These are phyloP conservation scores for Drosophila heteroneura DNA, from an alignment of 2,888 invertebrate species.

Conservation along the genomic window DNA sequence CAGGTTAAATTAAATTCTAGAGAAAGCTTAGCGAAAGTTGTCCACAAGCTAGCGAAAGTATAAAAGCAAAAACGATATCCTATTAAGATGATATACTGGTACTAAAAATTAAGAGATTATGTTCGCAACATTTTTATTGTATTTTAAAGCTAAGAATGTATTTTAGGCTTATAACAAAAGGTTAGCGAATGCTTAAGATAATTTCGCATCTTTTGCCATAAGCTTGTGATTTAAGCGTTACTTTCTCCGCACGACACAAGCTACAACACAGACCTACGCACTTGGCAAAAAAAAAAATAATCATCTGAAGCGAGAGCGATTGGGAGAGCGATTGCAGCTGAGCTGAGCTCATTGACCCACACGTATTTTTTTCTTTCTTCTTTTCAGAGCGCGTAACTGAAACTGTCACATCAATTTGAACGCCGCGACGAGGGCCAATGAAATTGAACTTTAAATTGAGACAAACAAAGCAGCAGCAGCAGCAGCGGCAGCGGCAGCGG, in stretches of 20 bases:
- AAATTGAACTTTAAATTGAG: constrained; percentile 82
- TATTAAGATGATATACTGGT: background rate
- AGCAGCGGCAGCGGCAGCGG: constrained; percentile 19
- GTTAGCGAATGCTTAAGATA: background rate
- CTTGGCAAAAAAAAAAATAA: constrained; percentile 4
- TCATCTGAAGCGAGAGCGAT: constrained; percentile 5
- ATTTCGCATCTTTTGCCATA: constrained; percentile 1
- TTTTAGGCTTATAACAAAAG: background rate
- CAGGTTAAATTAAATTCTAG: background rate
- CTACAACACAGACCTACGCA: constrained; percentile 15
- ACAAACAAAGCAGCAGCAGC: constrained; percentile 62
- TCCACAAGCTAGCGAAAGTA: background rate
- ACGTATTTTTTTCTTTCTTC: constrained; percentile 47
- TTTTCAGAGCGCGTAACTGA: constrained; percentile 28
- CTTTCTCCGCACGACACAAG: constrained; percentile 31
- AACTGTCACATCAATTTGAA: constrained; percentile 79
- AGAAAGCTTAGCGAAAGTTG: constrained; percentile 5
- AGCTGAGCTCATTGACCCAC: constrained; percentile 77
- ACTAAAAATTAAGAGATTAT: background rate
- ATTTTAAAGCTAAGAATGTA: background rate
- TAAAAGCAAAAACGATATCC: background rate
- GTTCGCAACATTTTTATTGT: background rate
- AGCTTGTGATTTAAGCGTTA: constrained; percentile 29
- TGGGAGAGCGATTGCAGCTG: constrained; percentile 23
- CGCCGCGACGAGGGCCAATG: constrained; percentile 79